Percentiles rank a stretch among this genome's conserved stretches.
These are phyloP conservation scores for Euspilapteryx auroguttella DNA, from an alignment of 2,888 invertebrate species.

Conservation along the genomic window DNA sequence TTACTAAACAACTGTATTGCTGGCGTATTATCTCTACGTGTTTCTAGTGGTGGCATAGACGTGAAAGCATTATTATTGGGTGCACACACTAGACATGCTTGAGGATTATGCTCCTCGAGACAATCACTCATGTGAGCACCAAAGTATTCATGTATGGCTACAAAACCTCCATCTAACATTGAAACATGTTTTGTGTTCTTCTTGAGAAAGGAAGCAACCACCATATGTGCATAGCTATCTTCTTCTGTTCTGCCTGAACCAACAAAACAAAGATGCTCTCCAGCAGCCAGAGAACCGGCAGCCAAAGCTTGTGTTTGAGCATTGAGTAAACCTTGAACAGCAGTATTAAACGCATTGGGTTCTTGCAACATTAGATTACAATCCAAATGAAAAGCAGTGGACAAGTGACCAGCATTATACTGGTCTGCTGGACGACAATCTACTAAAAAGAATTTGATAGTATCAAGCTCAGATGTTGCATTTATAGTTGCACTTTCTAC, in stretches of 20 bases:
- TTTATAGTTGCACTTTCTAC: constrained; percentile 79
- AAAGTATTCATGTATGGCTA: constrained; percentile 81
- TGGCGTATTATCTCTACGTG: constrained; percentile 32
- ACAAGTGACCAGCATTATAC: constrained; percentile 95
- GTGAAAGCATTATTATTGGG: constrained; percentile 46
- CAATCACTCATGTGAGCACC: constrained; percentile 79
- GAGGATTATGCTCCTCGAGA: constrained; percentile 81
- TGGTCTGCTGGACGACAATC: constrained; percentile 97
- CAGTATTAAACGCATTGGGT: constrained; percentile 91
- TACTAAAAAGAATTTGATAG: constrained; percentile 89
- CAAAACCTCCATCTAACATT: constrained; percentile 89
- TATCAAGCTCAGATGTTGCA: constrained; percentile 59
- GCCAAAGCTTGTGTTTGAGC: constrained; percentile 88
- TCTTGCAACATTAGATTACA: constrained; percentile 97
- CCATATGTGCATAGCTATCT: constrained; percentile 97
- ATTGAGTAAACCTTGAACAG: constrained; percentile 88
- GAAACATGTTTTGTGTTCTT: constrained; percentile 92
- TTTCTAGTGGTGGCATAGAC: constrained; percentile 17
- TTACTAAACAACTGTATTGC: constrained; percentile 78
- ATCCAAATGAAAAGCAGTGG: constrained; percentile 97
- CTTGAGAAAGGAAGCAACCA: constrained; percentile 94
- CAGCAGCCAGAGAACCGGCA: constrained; percentile 82
- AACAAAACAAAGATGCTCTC: constrained; percentile 89
- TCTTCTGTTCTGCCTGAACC: constrained; percentile 93
- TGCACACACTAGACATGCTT: constrained; percentile 80